Evolutionary conservation across 92 coral and sea anemone species (phyloP).

Genomic region (Scolanthus callimorphus): DNA sequence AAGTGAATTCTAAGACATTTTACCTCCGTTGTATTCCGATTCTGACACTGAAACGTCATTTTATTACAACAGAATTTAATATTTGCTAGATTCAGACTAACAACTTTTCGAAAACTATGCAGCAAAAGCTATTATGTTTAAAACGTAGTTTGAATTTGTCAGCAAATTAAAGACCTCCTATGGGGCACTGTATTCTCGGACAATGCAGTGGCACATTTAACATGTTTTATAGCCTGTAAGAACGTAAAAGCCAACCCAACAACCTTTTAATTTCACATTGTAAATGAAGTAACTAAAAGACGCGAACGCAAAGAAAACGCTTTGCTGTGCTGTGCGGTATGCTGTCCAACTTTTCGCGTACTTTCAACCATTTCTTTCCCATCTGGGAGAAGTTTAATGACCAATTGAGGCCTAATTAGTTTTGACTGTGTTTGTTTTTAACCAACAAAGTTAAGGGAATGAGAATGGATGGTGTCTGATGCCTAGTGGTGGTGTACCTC

Average conservation of each 20-base stretch:
- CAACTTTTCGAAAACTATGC: background rate
- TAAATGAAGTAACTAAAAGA: too few species aligned
- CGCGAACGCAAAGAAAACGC: too few species aligned
- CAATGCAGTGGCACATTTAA: constrained; percentile 1
- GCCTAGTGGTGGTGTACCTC: background rate
- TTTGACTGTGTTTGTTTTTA: background rate
- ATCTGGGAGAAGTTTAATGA: background rate
- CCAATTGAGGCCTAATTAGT: background rate
- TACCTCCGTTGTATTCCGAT: too few species aligned
- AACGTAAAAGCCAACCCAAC: too few species aligned
- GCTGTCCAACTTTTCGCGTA: too few species aligned
- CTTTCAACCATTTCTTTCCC: background rate
- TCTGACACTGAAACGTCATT: too few species aligned
- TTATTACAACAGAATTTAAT: too few species aligned
- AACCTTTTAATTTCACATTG: too few species aligned
- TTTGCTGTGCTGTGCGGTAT: too few species aligned
- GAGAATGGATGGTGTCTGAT: background rate
- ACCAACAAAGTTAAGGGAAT: background rate
- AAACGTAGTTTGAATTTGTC: background rate
- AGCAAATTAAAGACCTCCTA: background rate
- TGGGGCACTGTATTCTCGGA: background rate
- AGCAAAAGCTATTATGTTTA: background rate
- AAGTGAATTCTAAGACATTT: background rate
- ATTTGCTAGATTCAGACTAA: background rate
- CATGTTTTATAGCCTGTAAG: background rate